Percentiles rank a stretch among this genome's conserved stretches.
Evolutionary conservation across 2,888 invertebrate genomes (phyloP).

Genomic region (Drosophila cracens): DNA sequence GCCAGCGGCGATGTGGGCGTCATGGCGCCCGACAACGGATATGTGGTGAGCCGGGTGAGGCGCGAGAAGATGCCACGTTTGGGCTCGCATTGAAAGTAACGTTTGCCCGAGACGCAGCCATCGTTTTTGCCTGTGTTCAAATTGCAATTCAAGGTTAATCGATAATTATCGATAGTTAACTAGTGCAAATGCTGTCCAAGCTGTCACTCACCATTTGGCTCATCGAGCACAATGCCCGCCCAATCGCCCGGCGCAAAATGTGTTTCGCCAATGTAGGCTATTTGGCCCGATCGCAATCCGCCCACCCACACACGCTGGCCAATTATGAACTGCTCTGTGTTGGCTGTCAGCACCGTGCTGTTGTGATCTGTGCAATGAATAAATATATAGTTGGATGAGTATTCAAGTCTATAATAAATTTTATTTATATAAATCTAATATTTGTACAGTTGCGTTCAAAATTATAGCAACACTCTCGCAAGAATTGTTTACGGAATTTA

Average conservation of each 20-base stretch:
- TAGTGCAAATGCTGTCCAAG: background rate
- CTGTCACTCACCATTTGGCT: constrained; percentile 90
- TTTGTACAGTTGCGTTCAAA: background rate
- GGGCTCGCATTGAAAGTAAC: constrained; percentile 97
- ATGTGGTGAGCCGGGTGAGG: constrained; percentile 92
- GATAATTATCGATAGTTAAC: background rate
- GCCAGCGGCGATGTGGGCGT: constrained; percentile 82
- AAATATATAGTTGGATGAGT: constrained; percentile 1
- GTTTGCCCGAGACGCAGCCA: constrained; percentile 95
- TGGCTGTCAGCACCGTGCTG: constrained; percentile 94
- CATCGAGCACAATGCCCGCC: constrained; percentile 98
- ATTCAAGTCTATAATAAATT: background rate
- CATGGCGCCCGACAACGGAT: constrained; percentile 88
- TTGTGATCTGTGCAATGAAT: constrained; percentile 87
- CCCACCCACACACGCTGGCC: constrained; percentile 98
- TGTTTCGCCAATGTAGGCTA: constrained; percentile 94
- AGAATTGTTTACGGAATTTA: background rate
- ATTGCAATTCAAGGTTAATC: constrained; percentile 17
- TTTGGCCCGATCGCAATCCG: constrained; percentile 95
- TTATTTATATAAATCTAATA: background rate
- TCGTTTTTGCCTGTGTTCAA: constrained; percentile 94
- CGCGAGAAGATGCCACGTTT: constrained; percentile 97
- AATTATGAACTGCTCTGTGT: constrained; percentile 97
- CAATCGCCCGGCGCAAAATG: constrained; percentile 99
- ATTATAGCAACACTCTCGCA: background rate